Conservation (phyloP, 2,113 vertebrate genomes). For the Oreochromis niloticus region DNA sequence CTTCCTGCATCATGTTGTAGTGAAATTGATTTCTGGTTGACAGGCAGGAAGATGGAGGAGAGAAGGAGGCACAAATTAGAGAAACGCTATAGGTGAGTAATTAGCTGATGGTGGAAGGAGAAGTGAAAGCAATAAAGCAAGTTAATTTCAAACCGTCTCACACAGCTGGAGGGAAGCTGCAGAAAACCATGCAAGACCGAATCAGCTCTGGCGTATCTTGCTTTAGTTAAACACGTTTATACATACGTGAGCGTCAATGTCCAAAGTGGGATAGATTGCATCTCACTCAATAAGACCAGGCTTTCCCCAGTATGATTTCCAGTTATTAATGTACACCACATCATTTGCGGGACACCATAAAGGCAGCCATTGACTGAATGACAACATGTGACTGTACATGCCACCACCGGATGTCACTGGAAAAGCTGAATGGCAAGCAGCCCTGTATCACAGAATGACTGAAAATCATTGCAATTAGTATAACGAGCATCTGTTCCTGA, state of each 20-base stretch:
- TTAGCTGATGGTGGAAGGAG: not conserved
- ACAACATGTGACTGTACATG: fast-evolving
- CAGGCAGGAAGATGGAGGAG: not conserved
- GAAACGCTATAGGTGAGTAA: not conserved
- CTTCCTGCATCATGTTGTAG: not conserved
- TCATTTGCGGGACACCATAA: not conserved
- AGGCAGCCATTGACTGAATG: not conserved
- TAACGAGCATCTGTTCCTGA: not conserved
- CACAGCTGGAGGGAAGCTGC: not conserved
- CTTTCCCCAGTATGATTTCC: not conserved
- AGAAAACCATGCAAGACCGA: fast-evolving
- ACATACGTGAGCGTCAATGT: fast-evolving
- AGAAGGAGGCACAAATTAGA: not conserved
- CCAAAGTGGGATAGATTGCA: not conserved
- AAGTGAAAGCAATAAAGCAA: not conserved
- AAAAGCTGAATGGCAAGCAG: not conserved
- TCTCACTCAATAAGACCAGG: not conserved
- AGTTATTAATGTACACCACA: not conserved
- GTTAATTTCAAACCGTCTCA: not conserved
- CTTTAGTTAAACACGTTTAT: not conserved
- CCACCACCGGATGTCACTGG: not conserved
- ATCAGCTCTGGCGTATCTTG: not conserved
- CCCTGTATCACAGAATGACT: not conserved
- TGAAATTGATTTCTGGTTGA: not conserved
- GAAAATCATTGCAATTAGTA: not conserved